Evolutionary conservation across 2,888 invertebrate species (phyloP).

Genomic region (Noctua comes): DNA sequence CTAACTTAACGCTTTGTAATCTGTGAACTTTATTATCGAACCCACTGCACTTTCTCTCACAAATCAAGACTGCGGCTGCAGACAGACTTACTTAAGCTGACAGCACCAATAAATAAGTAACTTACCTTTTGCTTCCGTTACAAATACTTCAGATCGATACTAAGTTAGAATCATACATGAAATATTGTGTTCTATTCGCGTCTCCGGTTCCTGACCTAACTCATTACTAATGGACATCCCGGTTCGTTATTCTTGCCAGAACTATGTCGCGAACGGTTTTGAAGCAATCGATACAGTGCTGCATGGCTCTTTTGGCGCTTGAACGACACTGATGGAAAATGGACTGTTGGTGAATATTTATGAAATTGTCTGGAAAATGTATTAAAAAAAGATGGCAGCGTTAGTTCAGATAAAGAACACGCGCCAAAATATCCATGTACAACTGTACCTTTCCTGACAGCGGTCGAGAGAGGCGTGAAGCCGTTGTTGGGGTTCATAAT

Average conservation of each 20-base stretch:
- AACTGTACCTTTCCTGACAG: constrained; percentile 81
- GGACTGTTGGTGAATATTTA: not conserved
- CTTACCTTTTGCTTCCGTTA: no score
- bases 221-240: constrained; percentile 33
- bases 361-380: not conserved
- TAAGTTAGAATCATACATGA: constrained; percentile 6
- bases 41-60: no score
- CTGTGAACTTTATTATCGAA: no score
- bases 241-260: constrained; percentile 19
- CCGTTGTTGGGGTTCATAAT: constrained; percentile 84
- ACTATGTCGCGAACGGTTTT: not conserved
- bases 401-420: not conserved
- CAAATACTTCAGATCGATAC: not conserved
- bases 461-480: constrained; percentile 89
- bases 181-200: constrained; percentile 8
- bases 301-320: not conserved
- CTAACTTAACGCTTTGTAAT: no score
- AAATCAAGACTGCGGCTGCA: not conserved
- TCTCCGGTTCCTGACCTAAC: constrained; percentile 4
- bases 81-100: not conserved
- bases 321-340: not conserved
- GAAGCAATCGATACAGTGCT: constrained; percentile 4
- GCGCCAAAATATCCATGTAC: not conserved
- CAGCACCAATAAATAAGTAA: no score
- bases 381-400: not conserved